Conservation (phyloP, 1,140 invertebrate genomes). For the Manduca sexta region DNA sequence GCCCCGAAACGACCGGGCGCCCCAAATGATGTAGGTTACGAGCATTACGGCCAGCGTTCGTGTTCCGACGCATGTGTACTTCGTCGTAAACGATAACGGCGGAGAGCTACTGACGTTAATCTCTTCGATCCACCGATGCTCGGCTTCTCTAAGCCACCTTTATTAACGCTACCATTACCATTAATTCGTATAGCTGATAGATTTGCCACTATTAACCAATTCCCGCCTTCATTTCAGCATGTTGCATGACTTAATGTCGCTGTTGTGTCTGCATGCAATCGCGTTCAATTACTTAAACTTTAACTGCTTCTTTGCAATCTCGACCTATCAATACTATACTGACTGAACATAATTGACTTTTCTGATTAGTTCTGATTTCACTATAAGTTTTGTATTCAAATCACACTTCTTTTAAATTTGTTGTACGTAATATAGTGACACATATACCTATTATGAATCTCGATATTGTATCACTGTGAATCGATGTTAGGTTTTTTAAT, state of each 20-base stretch:
- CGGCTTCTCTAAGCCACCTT: conserved; percentile 34
- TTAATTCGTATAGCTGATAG: conserved; percentile 32
- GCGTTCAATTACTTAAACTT: no score
- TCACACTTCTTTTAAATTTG: no score
- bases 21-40: conserved; percentile 43
- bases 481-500: no score
- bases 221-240: conserved; percentile 29
- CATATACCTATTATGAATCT: no score
- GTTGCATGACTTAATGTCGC: conserved; percentile 33
- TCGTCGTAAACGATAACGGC: conserved; percentile 48
- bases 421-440: no score
- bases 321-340: no score
- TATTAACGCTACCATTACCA: conserved; percentile 37
- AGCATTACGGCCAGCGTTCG: conserved; percentile 26
- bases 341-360: no score
- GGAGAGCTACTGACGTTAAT: conserved; percentile 43
- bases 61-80: conserved; percentile 25
- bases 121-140: conserved; percentile 41
- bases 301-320: no score
- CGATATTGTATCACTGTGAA: no score
- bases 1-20: conserved; percentile 29
- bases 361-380: no score
- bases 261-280: background rate
- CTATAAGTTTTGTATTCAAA: no score
- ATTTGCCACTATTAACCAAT: conserved; percentile 21